Percentiles rank a stretch among this genome's conserved stretches.
Conservation (phyloP, 2,113 vertebrate genomes). For the Cephalopterus ornatus region DNA sequence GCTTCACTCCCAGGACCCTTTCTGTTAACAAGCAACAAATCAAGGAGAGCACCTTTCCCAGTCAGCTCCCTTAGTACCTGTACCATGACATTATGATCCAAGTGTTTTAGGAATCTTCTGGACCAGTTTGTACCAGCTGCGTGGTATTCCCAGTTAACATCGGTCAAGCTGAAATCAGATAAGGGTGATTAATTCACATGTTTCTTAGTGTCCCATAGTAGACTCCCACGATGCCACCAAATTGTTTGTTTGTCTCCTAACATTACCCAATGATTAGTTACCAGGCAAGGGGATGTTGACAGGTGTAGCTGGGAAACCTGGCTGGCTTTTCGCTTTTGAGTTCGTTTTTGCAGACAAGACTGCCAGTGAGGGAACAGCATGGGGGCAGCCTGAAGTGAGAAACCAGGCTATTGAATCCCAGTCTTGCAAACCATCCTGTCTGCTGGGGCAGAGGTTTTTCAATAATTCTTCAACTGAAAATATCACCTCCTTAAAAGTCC, state of each 20-base stretch:
- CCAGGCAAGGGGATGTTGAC: background rate
- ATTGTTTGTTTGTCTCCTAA: background rate
- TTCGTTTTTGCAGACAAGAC: background rate
- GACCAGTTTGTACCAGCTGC: background rate
- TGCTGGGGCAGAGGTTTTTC: background rate
- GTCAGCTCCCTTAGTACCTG: background rate
- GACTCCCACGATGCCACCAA: background rate
- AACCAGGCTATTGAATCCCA: background rate
- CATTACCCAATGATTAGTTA: background rate
- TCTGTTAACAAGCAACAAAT: background rate
- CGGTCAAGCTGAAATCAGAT: background rate
- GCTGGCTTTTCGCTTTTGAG: background rate
- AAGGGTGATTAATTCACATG: background rate
- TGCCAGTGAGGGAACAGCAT: fast-evolving
- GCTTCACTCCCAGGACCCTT: background rate
- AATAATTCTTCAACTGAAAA: background rate
- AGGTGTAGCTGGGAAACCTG: background rate
- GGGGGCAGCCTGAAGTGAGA: fast-evolving
- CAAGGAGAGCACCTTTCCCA: background rate
- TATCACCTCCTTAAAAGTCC: background rate
- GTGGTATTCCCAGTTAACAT: background rate
- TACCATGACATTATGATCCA: background rate
- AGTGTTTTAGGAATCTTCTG: background rate
- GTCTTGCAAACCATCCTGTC: background rate
- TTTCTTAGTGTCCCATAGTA: background rate